Evolutionary conservation across 2,113 vertebrate species (phyloP), one percentile per base, ranked within the genome.

Genomic region (Tringa solitaria): DNA sequence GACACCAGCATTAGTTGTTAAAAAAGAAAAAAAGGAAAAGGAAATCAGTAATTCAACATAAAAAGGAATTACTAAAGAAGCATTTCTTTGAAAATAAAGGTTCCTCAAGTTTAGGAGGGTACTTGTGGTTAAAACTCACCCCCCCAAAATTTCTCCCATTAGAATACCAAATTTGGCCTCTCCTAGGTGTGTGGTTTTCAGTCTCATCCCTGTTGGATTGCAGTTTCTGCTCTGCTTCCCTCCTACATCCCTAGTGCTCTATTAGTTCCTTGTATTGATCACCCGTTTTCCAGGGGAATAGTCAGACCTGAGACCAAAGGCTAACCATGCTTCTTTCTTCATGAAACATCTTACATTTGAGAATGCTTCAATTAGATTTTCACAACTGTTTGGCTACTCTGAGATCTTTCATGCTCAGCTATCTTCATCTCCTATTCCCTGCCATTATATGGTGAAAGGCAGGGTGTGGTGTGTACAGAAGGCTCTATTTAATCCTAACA

Each of bases 391-490:
- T 80, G 48, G 12, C 26, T 81, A 37, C n/a, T 69, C 39, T 10
- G 30, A 87, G 43, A n/a, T 41, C 9, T 73, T 84, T 64, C 12
- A 30, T 41, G 7, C 24, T 65, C 22, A 69, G 13, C 26, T 56
- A 14, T 7, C 0, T 2, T 24, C 28, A 41, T 56, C 6, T 14
- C 26, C 24, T 56, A 18, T 23, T 70, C 48, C 35, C 28, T 48
- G 33, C 24, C 45, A 16, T 23, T 17, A 43, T 20, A 30, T 2
- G 6, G 10, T 19, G 6, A 4, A 24, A 8, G 21, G 6, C 6
- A 30, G 5, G 9, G 12, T 57, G 6, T 3, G 12, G 8, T 8
- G 14, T 4, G 4, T 1, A 8, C 35, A 39, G 21, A 23, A 56
- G 11, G 28, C 5, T 80, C 4, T 51, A n/a, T 33, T 35, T 72